Evolutionary conservation across 2,797 vertebrate species (phyloP).

Genomic region (Stomatorhinus walkeri): DNA sequence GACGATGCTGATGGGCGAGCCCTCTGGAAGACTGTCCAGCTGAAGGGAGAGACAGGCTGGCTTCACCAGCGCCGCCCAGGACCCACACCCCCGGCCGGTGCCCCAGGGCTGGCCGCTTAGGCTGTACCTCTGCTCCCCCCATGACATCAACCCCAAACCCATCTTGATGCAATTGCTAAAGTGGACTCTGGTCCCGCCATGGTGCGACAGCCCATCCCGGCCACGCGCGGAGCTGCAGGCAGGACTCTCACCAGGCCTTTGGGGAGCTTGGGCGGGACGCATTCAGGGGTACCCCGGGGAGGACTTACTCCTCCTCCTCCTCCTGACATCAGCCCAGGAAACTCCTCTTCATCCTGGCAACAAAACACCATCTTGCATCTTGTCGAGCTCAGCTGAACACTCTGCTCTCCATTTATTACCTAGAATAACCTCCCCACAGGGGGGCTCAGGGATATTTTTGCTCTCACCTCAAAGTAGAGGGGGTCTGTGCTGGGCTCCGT

Average conservation of each 20-base stretch:
- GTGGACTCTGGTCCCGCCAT: neutral
- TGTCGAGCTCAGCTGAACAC: neutral
- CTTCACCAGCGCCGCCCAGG: neutral
- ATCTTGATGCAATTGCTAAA: neutral
- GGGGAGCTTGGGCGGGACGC: constrained; percentile 73
- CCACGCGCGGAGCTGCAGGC: no score
- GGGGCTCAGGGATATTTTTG: neutral
- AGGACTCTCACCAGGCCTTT: constrained; percentile 70
- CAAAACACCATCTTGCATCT: neutral
- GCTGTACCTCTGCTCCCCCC: neutral
- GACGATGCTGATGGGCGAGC: constrained; percentile 94
- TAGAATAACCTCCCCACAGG: neutral
- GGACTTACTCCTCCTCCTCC: constrained; percentile 50
- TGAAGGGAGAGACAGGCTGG: constrained; percentile 34
- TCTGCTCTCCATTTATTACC: neutral
- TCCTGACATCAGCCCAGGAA: constrained; percentile 70
- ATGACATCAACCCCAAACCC: neutral
- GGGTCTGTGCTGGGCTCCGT: constrained; percentile 70
- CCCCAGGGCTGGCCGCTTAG: neutral
- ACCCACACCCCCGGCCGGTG: neutral
- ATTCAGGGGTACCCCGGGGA: constrained; percentile 65
- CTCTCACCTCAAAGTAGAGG: constrained; percentile 85
- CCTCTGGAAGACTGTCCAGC: constrained; percentile 90
- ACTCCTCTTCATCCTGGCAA: constrained; percentile 85
- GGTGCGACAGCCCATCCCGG: neutral